Base-by-base conservation (phyloP, 2,888 invertebrate genomes). In the Mactromeris polynyma region DNA sequence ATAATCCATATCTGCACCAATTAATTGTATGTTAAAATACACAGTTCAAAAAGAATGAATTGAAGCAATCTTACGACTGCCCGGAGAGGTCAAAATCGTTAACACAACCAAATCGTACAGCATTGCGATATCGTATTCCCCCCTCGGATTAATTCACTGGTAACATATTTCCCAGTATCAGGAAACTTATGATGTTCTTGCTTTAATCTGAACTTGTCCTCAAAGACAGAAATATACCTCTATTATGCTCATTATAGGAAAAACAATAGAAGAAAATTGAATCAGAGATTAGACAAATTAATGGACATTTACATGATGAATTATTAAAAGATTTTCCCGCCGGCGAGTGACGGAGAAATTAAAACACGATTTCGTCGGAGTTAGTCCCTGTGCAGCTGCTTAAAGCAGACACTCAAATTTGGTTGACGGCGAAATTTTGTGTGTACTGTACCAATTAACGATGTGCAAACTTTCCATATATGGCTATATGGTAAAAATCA, bases 251-350 rank as follows among this genome's bases (percentile, higher is more conserved):
- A 73, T 83, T 46, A 83, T 69, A 83, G 69, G 79, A 89, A 87
- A 33, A 87, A 85, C 89, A 87, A 85, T 83, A 85, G 89, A 87
- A 89, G 87, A 89, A 90, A 87, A 90, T 87, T 90, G 90, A 90
- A 90, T 90, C 85, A 85, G 87, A 80, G 85, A 88, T 88, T 85
- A 83, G 87, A 86, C 83, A 90, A 90, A 90, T 90, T 88, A 90
- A 90, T 87, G 90, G 86, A 87, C 90, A 81, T 86, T 90, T 90
- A 90, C 80, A 40, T 26, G 26, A 82, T 89, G 40, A 89, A 89
- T 87, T 82, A 89, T 89, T 87, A 19, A 89, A 79, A 26, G 26
- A 54, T 69, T 17, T 26, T 40, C 58, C 85, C 84, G 38, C 17
- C 42, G 40, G 83, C 83, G 21, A 26, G 38, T 73, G 38, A 83